Evolutionary conservation across 1,140 invertebrate genomes (phyloP), one percentile per base, ranked within the genome.

Genomic region (Spodoptera litura): DNA sequence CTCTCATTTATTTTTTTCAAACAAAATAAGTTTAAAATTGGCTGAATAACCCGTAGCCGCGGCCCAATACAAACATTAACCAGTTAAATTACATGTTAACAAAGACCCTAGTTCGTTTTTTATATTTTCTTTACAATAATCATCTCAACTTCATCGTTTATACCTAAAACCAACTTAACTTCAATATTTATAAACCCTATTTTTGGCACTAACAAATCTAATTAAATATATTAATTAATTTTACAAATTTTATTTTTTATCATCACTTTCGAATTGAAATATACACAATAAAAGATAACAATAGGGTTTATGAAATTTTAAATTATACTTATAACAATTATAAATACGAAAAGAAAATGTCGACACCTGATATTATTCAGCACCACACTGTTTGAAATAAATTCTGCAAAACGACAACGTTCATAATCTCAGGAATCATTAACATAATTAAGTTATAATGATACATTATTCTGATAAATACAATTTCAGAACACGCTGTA

Each of bases 161-260:
- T 88, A 77, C 87, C 90, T 94, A 93, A 88, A 90, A 90, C 83
- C 85, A 93, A 94, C 88, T 90, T 93, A 92, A 91, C 83, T 87
- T 77, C 82, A 89, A 75, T 88, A 87, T 92, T 92, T 89, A 89
- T 91, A 88, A 90, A 87, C 83, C 81, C 87, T 92, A 92, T 83
- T 85, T 93, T 94, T 94, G 93, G 93, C 93, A 94, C 93, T 93
- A 93, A 93, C 83, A 92, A 91, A 93, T 90, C 88, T 93, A 94
- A 91, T 91, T 89, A 89, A 88, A 87, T 85, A 84, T 88, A 88
- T 83, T 31, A 75, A 75, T 90, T 85, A 85, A 85, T 85, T 86
- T 87, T 83, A 86, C 81, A 85, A 82, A 76, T 87, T 80, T 75
- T 78, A 59, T 75, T 81, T 82, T 81, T 79, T 77, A 59, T 74